Percentiles rank a stretch among this genome's conserved stretches.
Evolutionary conservation across 2,888 invertebrate species (phyloP).

Genomic region (Pandemis heparana): DNA sequence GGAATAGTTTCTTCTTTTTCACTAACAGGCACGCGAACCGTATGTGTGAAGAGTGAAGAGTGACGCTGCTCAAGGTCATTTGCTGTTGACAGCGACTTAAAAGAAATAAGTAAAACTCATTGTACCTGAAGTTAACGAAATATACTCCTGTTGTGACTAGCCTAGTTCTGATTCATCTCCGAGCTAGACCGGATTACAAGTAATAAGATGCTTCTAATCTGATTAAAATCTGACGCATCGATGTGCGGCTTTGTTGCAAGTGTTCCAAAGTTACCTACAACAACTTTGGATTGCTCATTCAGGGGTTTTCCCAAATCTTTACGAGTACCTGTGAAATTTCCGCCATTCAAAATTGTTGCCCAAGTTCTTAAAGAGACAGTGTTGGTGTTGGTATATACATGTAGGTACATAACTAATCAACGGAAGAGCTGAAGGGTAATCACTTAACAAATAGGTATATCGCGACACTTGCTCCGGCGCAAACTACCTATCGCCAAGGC

Average conservation of each 20-base stretch:
- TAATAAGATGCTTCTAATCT: neutral
- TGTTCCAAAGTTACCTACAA: neutral
- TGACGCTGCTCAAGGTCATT: too few relatives aligned
- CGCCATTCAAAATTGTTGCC: too few relatives aligned
- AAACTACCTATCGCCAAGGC: slow-evolving; percentile 6
- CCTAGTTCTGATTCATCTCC: slow-evolving; percentile 4
- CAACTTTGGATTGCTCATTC: neutral
- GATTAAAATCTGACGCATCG: slow-evolving; percentile 3
- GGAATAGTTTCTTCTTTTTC: too few relatives aligned
- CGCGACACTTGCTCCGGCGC: neutral
- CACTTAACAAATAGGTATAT: neutral
- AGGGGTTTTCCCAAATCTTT: too few relatives aligned
- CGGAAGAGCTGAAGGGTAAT: slow-evolving; percentile 20
- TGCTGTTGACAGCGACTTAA: too few relatives aligned
- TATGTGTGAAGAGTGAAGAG: too few relatives aligned
- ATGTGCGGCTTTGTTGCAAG: neutral
- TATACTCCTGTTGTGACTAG: neutral
- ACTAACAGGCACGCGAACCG: too few relatives aligned
- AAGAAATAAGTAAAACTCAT: too few relatives aligned
- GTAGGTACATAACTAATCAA: neutral
- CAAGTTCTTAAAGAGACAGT: too few relatives aligned
- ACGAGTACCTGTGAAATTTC: too few relatives aligned
- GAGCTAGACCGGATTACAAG: neutral
- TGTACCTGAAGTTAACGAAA: too few relatives aligned
- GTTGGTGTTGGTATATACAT: too few relatives aligned